Percentiles rank a stretch among this genome's conserved stretches.
Evolutionary conservation across 1,140 invertebrate genomes (phyloP).

Genomic region (Apis dorsata): DNA sequence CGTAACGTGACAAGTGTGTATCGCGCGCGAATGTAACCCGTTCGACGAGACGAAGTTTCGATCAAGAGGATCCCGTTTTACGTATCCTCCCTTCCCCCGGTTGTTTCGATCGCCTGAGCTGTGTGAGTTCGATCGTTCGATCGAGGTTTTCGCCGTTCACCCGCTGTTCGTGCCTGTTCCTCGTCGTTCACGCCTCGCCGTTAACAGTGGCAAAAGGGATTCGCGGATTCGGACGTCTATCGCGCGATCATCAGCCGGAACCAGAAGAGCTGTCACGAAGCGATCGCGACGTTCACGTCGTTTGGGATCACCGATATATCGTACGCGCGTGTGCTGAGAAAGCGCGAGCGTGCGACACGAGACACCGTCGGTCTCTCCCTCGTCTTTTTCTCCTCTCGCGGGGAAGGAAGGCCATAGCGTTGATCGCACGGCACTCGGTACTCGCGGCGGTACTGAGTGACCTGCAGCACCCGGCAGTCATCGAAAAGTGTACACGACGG

Average conservation of each 20-base stretch:
- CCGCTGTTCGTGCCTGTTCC: no score
- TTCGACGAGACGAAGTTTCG: neutral
- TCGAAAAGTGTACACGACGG: constrained; percentile 77
- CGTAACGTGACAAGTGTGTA: constrained; percentile 43
- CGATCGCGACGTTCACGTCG: constrained; percentile 27
- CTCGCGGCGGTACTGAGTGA: constrained; percentile 65
- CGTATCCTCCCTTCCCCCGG: neutral
- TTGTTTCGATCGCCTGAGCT: neutral
- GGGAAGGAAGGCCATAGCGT: constrained; percentile 32
- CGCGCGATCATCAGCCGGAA: neutral
- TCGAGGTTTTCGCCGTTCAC: neutral
- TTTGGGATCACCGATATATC: neutral
- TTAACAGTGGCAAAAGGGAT: neutral
- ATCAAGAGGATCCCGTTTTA: neutral
- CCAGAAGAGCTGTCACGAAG: constrained; percentile 25
- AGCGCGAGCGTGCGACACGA: constrained; percentile 25
- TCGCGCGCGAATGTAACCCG: constrained; percentile 45
- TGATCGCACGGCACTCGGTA: constrained; percentile 66
- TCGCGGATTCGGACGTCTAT: neutral
- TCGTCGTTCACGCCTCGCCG: neutral
- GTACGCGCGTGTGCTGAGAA: constrained; percentile 19
- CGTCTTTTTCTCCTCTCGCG: constrained; percentile 26
- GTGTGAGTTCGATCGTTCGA: neutral
- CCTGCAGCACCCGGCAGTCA: constrained; percentile 57
- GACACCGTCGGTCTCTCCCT: constrained; percentile 10